Evolutionary conservation across 2,797 vertebrate species (phyloP), one percentile per base, ranked within the genome.

Genomic region (Mus minutoides): DNA sequence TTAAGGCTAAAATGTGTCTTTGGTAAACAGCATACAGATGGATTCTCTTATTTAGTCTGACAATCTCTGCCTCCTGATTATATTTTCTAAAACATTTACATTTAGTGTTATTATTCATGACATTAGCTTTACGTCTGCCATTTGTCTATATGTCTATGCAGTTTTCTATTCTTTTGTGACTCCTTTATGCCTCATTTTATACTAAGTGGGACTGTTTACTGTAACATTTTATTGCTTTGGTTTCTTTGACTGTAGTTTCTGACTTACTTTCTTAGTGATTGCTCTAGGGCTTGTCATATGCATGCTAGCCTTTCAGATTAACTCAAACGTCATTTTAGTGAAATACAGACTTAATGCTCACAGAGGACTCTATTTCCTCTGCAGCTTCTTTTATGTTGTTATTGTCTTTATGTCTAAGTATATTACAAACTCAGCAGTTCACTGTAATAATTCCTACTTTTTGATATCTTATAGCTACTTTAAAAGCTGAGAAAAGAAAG

Each of bases 31-130:
- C 31, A 73, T 54, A 64, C 29, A 62, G 64, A 86, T 80, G 43
- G 62, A 17, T 62, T 83, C 64, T 73, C 60, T 85, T 79, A 73
- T 93, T 90, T 4, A 64, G 17, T 73, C 56, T 80, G 46, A 56
- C 6, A 62, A 7, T 54, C 73, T 88, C 60, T 92, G 40, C 49
- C 64, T 77, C 76, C 88, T 71, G 56, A 92, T 37, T 62, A 21
- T 37, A 54, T 93, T 71, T 40, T 88, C 78, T 77, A 60, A 78
- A 73, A 22, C 52, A 93, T 90, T 77, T 91, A 71, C 54, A 88
- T 77, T 91, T 91, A 93, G n/a, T 77, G 9, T 62, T 71, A 71
- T 71, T 62, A 88, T 78, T 78, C 46, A 64, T 62, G 37, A 56
- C 37, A 73, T 56, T 93, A 31, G 31, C 69, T 34, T 94, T 83